phyloP scores from a whole-genome alignment of 1,140 invertebrate species.

The Eriosoma lanigerum region DNA sequence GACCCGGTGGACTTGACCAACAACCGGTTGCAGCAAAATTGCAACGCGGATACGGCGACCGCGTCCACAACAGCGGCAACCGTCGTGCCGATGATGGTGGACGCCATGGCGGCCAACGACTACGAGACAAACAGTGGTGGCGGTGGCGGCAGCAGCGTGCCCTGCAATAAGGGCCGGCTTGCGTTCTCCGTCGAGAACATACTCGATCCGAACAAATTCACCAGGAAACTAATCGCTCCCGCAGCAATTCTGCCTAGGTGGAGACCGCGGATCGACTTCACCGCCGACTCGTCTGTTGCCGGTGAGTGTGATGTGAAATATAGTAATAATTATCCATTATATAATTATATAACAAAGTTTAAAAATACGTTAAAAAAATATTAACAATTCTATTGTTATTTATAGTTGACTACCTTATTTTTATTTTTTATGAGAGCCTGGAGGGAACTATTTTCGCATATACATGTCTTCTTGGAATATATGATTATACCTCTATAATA shows the following conservation, averaged over 20 bases:
- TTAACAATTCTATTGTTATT: too few species aligned
- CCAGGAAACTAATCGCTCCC: constrained; percentile 63
- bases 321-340: too few species aligned
- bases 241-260: constrained; percentile 59
- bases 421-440: too few species aligned
- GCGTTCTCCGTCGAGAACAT: constrained; percentile 92
- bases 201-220: constrained; percentile 86
- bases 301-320: too few species aligned
- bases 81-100: not conserved
- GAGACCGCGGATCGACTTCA: constrained; percentile 61
- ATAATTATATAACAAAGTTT: too few species aligned
- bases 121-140: not conserved
- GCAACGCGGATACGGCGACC: not conserved
- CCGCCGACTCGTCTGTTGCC: constrained; percentile 42
- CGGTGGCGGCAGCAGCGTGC: not conserved
- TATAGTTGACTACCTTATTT: too few species aligned
- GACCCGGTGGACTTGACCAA: constrained; percentile 55
- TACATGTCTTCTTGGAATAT: too few species aligned
- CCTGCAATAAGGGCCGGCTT: constrained; percentile 60
- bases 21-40: constrained; percentile 15
- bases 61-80: not conserved
- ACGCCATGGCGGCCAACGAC: not conserved
- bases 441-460: too few species aligned
- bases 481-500: too few species aligned
- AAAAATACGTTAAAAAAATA: too few species aligned